phyloP scores from a whole-genome alignment of 2,797 vertebrate species.

The Karalla daura region DNA sequence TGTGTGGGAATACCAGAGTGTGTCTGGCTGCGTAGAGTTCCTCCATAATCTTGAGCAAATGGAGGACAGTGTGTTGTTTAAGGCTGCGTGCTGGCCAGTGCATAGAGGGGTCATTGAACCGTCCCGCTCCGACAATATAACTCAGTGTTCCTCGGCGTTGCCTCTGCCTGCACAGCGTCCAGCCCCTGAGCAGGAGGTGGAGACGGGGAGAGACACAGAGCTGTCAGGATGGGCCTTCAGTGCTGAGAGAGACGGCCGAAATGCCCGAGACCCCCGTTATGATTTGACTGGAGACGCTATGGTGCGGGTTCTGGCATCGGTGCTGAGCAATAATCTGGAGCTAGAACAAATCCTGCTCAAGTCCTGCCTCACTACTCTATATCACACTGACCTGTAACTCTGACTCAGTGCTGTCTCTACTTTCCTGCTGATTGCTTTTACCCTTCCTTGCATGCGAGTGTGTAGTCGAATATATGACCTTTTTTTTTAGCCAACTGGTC shows the following conservation, averaged over 20 bases:
- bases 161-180: constrained; percentile 43
- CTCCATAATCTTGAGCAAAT: constrained; percentile 36
- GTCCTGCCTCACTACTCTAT: too few species aligned
- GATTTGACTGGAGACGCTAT: constrained; percentile 3
- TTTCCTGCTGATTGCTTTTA: background rate
- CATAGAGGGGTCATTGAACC: constrained; percentile 78
- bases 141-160: constrained; percentile 69
- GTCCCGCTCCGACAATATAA: constrained; percentile 64
- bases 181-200: constrained; percentile 48
- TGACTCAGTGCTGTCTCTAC: background rate
- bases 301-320: background rate
- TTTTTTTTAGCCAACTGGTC: constrained; percentile 3
- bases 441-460: background rate
- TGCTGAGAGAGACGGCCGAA: constrained; percentile 1
- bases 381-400: background rate
- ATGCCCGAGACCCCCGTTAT: background rate
- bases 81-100: constrained; percentile 41
- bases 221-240: constrained; percentile 38
- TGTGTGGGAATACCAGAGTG: background rate
- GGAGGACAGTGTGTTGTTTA: constrained; percentile 50
- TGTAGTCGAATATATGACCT: constrained; percentile 15
- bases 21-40: background rate
- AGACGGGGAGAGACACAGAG: constrained; percentile 34
- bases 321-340: constrained; percentile 16
- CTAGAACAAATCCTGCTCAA: background rate